Conservation (phyloP, 2,888 invertebrate genomes). For the Clunio marinus region DNA sequence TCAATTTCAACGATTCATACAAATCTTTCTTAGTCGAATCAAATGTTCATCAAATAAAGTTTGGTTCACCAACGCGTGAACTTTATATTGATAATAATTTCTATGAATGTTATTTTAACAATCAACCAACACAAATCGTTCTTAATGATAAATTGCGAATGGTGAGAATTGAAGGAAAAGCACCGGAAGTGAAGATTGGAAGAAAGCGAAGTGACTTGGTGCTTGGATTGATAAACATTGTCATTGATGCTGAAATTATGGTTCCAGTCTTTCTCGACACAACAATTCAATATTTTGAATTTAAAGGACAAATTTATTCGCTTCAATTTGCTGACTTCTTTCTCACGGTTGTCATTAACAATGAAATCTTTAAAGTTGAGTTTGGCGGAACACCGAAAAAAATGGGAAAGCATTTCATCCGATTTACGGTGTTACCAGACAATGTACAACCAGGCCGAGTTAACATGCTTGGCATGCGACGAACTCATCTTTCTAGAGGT, state of each 20-base stretch:
- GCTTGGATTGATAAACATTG: constrained; percentile 77
- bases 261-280: constrained; percentile 79
- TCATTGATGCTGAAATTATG: constrained; percentile 74
- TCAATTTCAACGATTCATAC: constrained; percentile 61
- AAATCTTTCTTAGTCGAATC: constrained; percentile 71
- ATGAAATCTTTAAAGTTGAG: constrained; percentile 70
- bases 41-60: constrained; percentile 69
- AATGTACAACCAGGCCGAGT: constrained; percentile 68
- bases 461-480: constrained; percentile 70
- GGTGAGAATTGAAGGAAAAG: constrained; percentile 81
- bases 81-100: constrained; percentile 82
- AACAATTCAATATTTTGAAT: constrained; percentile 72
- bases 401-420: constrained; percentile 71
- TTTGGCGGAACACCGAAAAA: constrained; percentile 82
- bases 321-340: constrained; percentile 73
- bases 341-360: constrained; percentile 72
- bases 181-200: constrained; percentile 91
- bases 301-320: constrained; percentile 68
- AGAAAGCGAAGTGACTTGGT: constrained; percentile 76
- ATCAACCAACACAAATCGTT: constrained; percentile 74
- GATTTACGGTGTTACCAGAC: constrained; percentile 74
- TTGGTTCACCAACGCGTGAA: constrained; percentile 90
- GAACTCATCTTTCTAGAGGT: constrained; percentile 47
- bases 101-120: constrained; percentile 91
- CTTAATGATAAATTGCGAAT: constrained; percentile 72